phyloP scores from a whole-genome alignment of 92 coral and sea anemone species.

The Epizoanthus fatuus region DNA sequence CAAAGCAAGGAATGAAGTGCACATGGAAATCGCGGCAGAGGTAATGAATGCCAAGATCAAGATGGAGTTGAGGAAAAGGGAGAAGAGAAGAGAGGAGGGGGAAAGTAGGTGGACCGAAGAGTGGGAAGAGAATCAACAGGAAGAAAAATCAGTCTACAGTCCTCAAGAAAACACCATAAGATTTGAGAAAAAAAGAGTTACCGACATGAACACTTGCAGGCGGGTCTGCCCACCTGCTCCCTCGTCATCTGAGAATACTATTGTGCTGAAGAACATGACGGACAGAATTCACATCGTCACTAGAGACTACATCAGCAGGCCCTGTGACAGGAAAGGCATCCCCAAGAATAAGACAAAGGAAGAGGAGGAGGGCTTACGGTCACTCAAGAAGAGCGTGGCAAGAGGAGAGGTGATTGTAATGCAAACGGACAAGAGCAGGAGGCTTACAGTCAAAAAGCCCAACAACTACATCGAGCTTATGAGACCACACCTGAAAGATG shows the following conservation, averaged over 20 bases:
- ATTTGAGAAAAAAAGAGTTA: conserved; percentile 21
- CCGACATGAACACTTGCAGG: conserved; percentile 16
- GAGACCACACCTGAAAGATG: neutral
- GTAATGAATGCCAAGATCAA: neutral
- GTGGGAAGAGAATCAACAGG: conserved; percentile 18
- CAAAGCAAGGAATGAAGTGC: conserved; percentile 6
- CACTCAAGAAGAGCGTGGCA: neutral
- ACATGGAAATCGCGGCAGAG: conserved; percentile 4
- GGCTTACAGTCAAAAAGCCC: neutral
- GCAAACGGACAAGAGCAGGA: conserved; percentile 19
- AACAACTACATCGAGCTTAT: conserved; percentile 3
- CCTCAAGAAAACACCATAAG: conserved; percentile 4
- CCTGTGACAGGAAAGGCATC: neutral
- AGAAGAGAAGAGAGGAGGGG: neutral
- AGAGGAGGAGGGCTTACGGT: neutral
- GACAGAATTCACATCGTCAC: neutral
- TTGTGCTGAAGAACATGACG: neutral
- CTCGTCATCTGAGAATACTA: conserved; percentile 1
- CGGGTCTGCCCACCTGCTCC: conserved; percentile 9
- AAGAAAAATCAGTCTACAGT: conserved; percentile 8
- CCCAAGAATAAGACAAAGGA: neutral
- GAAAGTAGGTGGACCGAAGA: conserved; percentile 7
- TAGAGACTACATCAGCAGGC: neutral
- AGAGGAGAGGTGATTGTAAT: neutral
- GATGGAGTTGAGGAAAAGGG: neutral